A percentile compares a stretch with the other conserved stretches of the same genome.
phyloP scores from a whole-genome alignment of 2,888 invertebrate species.

The Napeogenes inachia region DNA sequence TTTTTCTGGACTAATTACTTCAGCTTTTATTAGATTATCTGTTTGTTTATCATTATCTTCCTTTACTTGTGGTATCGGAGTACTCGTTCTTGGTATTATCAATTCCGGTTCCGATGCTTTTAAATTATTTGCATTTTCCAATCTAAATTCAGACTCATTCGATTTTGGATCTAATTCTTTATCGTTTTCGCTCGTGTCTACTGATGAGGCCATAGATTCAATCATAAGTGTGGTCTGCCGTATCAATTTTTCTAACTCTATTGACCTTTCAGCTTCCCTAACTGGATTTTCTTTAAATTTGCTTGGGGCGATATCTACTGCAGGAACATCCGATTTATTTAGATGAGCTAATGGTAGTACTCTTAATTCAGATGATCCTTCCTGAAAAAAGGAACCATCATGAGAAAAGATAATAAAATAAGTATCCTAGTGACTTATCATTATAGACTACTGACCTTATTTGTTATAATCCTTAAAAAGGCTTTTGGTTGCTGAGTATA shows the following conservation, averaged over 20 bases:
- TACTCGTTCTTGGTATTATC: conserved; percentile 36
- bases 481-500: conserved; percentile 61
- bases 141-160: not conserved
- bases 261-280: conserved; percentile 61
- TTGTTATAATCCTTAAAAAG: conserved; percentile 58
- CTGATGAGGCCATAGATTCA: conserved; percentile 28
- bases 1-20: not conserved
- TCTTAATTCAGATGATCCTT: conserved; percentile 46
- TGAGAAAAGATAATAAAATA: too few relatives aligned
- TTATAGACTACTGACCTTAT: conserved; percentile 40
- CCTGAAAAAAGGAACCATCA: conserved; percentile 44
- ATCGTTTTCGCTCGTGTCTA: conserved; percentile 10
- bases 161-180: not conserved
- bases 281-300: conserved; percentile 47
- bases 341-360: conserved; percentile 60
- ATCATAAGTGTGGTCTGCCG: conserved; percentile 43
- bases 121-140: conserved; percentile 1
- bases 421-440: too few relatives aligned
- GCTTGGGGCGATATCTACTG: conserved; percentile 40
- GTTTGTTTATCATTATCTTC: not conserved
- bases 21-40: not conserved
- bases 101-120: not conserved
- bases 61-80: not conserved
- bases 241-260: conserved; percentile 64
- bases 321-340: conserved; percentile 45